Evolutionary conservation across 1,140 invertebrate genomes (phyloP).

Genomic region (Brachionus calyciflorus): DNA sequence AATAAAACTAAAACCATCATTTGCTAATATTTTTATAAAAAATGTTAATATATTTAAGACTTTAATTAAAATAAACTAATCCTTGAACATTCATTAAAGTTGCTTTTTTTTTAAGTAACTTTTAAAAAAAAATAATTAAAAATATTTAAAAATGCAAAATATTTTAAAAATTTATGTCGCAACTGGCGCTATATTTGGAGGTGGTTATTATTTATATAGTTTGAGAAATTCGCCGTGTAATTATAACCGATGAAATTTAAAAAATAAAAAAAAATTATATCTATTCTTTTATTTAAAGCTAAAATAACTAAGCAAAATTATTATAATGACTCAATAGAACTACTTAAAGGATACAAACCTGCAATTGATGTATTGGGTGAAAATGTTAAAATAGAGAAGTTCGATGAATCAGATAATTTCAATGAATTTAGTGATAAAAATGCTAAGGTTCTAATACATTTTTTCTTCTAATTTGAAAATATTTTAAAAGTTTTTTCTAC

Average conservation of each 20-base stretch:
- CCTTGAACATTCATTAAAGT: not conserved
- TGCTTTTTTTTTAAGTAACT: not conserved
- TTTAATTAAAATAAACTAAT: no score
- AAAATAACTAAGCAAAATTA: constrained; percentile 15
- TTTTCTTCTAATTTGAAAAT: not conserved
- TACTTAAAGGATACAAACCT: constrained; percentile 13
- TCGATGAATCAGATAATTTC: constrained; percentile 9
- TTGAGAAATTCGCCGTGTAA: not conserved
- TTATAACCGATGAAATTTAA: not conserved
- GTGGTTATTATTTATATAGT: constrained; percentile 2
- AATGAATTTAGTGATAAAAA: not conserved
- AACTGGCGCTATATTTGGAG: not conserved
- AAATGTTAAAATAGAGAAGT: not conserved
- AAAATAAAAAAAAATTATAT: not conserved
- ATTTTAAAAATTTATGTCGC: not conserved
- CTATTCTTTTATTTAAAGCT: not conserved
- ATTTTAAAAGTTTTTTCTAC: not conserved
- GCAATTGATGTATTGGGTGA: not conserved
- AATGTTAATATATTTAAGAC: no score
- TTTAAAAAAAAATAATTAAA: not conserved
- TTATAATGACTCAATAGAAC: not conserved
- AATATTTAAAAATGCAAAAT: constrained; percentile 33
- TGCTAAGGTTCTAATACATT: constrained; percentile 13
- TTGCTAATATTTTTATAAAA: no score
- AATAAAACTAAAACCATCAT: no score